phyloP scores from a whole-genome alignment of 1,140 invertebrate species.

The Anastrepha obliqua region DNA sequence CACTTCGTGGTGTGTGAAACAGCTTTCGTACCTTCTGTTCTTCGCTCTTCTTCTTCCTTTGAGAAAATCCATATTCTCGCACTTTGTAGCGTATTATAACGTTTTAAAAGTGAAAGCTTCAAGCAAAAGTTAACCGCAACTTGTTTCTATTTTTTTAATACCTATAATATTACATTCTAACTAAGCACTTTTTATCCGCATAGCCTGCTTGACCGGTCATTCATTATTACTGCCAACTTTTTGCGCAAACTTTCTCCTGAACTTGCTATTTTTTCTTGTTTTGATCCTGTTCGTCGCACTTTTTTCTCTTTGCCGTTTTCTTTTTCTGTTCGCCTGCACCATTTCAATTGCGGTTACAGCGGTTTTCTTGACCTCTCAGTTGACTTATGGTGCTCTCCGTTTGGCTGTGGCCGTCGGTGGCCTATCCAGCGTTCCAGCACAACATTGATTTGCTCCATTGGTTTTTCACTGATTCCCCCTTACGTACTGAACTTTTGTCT shows the following conservation, averaged over 20 bases:
- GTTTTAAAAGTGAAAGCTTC: conserved; percentile 51
- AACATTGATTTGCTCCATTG: conserved; percentile 45
- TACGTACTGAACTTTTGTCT: conserved; percentile 22
- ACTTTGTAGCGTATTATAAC: neutral
- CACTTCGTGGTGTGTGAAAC: neutral
- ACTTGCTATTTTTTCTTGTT: neutral
- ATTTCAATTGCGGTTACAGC: conserved; percentile 46
- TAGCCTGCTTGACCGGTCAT: neutral
- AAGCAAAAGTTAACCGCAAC: neutral
- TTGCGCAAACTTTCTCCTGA: neutral
- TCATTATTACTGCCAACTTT: conserved; percentile 17
- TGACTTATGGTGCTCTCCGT: neutral
- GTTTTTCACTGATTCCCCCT: conserved; percentile 7
- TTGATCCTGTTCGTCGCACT: neutral
- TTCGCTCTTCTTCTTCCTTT: neutral
- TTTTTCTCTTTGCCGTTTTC: neutral
- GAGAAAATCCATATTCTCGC: neutral
- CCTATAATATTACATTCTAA: neutral
- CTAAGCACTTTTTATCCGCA: neutral
- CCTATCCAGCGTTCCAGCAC: neutral
- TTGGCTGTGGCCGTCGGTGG: neutral
- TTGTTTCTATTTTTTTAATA: neutral
- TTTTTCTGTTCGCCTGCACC: neutral
- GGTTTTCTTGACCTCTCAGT: conserved; percentile 42
- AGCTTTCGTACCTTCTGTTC: neutral